Percentiles rank a stretch among this genome's conserved stretches.
Conservation (phyloP, 64 coral and sea anemone species). For the Pocillopora verrucosa region DNA sequence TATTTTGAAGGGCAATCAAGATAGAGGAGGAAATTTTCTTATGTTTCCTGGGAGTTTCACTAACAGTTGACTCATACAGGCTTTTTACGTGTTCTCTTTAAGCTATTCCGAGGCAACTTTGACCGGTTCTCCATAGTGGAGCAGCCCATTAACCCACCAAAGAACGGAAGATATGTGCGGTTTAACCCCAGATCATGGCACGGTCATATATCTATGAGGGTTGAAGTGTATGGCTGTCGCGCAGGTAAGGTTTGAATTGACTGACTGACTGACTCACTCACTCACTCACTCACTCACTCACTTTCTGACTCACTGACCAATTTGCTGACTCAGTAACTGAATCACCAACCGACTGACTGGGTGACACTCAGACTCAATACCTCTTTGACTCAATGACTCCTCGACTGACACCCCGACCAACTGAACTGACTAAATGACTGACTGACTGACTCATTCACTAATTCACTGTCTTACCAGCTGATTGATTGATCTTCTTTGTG, state of each 20-base stretch:
- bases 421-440: background rate
- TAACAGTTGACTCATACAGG: background rate
- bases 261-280: too few species aligned
- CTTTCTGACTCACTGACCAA: too few species aligned
- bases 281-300: too few species aligned
- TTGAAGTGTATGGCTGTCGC: conserved; percentile 64
- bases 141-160: conserved; percentile 47
- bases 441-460: background rate
- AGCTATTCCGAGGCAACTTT: conserved; percentile 51
- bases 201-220: conserved; percentile 63
- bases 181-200: conserved; percentile 53
- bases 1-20: too few species aligned
- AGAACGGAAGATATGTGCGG: conserved; percentile 37
- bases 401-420: too few species aligned
- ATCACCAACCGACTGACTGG: too few species aligned
- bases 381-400: background rate
- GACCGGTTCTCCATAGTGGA: conserved; percentile 43
- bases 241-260: conserved; percentile 29
- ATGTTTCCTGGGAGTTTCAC: background rate
- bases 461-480: background rate
- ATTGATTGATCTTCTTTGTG: background rate
- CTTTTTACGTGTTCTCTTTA: background rate
- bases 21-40: background rate
- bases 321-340: too few species aligned
- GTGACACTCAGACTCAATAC: too few species aligned